A percentile compares a stretch with the other conserved stretches of the same genome.
Conservation (phyloP, 37 sponge, comb jelly and placozoan genomes). For the Corticium candelabrum region DNA sequence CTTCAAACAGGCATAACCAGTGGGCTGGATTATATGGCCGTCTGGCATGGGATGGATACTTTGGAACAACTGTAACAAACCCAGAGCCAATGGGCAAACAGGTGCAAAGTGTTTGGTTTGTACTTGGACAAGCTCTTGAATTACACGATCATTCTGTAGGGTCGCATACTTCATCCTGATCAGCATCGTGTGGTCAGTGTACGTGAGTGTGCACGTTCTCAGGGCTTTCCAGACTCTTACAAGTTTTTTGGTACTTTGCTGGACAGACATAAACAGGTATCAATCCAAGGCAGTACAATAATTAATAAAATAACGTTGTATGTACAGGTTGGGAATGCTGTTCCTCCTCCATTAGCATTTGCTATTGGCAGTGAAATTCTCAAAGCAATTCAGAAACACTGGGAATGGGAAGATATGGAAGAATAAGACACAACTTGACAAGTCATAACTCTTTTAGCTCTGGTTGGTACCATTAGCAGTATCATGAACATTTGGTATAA, state of each 20-base stretch:
- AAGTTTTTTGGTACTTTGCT: slow-evolving; percentile 75
- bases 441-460: too few relatives aligned
- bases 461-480: too few relatives aligned
- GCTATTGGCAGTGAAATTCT: slow-evolving; percentile 78
- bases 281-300: not conserved
- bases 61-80: slow-evolving; percentile 89
- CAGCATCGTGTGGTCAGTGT: slow-evolving; percentile 88
- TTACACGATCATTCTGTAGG: slow-evolving; percentile 23
- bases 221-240: slow-evolving; percentile 84
- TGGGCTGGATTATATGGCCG: slow-evolving; percentile 90
- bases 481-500: not conserved
- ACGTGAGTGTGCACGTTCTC: slow-evolving; percentile 87
- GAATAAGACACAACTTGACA: too few relatives aligned
- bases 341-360: slow-evolving; percentile 82
- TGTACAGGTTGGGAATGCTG: slow-evolving; percentile 83
- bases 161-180: slow-evolving; percentile 88
- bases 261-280: slow-evolving; percentile 77
- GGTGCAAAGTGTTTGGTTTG: slow-evolving; percentile 16
- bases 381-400: not conserved
- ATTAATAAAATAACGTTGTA: not conserved
- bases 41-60: slow-evolving; percentile 85
- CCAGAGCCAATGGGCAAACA: slow-evolving; percentile 97
- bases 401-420: too few relatives aligned
- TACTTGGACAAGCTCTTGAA: not conserved
- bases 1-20: slow-evolving; percentile 85